phyloP scores from a whole-genome alignment of 2,113 vertebrate genomes.

The Notiomystis cincta region DNA sequence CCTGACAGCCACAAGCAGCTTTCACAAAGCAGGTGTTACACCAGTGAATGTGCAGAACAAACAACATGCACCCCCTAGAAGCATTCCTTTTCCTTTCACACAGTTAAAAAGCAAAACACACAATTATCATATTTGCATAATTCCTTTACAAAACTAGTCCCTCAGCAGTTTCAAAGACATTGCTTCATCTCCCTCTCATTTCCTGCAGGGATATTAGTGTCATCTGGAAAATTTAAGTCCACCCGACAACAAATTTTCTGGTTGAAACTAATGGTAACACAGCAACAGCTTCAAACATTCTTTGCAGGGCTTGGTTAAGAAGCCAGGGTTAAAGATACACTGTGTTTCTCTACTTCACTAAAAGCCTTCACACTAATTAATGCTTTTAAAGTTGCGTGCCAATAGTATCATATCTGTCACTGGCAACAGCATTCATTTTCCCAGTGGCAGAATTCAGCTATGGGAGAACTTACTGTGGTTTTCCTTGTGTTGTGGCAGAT shows the following conservation, averaged over 20 bases:
- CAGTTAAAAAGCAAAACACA: background rate
- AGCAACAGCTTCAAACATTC: background rate
- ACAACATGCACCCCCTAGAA: background rate
- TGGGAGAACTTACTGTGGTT: background rate
- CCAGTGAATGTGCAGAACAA: background rate
- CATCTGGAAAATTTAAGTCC: constrained; percentile 14
- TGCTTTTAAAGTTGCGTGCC: background rate
- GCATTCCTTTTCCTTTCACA: background rate
- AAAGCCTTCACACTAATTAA: background rate
- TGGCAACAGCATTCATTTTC: background rate
- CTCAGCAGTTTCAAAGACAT: background rate
- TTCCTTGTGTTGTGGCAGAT: background rate
- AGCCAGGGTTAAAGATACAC: background rate
- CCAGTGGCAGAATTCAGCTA: background rate
- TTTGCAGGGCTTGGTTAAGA: background rate
- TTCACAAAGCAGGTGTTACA: background rate
- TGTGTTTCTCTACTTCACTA: background rate
- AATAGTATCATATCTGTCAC: background rate
- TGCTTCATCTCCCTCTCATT: background rate
- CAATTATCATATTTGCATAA: background rate
- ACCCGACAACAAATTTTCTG: background rate
- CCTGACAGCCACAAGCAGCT: background rate
- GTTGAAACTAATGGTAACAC: background rate
- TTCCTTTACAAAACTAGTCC: background rate
- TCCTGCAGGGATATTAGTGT: background rate